Conservation (phyloP, 2,888 invertebrate genomes). For the Melinaea marsaeus region DNA sequence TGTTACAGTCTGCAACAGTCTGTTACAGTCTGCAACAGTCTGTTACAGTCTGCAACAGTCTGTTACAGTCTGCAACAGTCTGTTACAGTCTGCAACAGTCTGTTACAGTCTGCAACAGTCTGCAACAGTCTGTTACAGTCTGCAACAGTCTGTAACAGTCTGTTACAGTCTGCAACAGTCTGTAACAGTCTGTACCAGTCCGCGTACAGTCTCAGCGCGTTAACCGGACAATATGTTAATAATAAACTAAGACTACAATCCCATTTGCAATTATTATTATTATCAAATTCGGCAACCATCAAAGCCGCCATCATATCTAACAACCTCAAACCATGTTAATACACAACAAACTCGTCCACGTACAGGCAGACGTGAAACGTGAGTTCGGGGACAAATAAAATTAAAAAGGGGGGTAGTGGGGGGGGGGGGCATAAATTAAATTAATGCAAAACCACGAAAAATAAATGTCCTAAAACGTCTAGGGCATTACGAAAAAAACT, state of each 20-base stretch:
- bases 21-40: no score
- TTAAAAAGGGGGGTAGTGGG: constrained; percentile 16
- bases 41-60: constrained; percentile 34
- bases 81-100: no score
- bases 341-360: constrained; percentile 49
- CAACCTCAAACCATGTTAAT: constrained; percentile 70
- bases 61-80: constrained; percentile 36
- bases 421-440: constrained; percentile 51
- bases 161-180: no score
- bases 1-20: no score
- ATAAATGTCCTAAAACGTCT: constrained; percentile 65
- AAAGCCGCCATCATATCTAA: constrained; percentile 63
- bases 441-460: constrained; percentile 47
- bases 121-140: no score
- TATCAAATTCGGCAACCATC: constrained; percentile 50
- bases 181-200: no score
- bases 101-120: no score
- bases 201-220: constrained; percentile 41
- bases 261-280: constrained; percentile 62
- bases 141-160: no score
- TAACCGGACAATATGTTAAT: constrained; percentile 34
- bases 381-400: constrained; percentile 37
- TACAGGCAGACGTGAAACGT: constrained; percentile 49
- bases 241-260: constrained; percentile 64
- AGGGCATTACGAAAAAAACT: constrained; percentile 74